These are phyloP conservation scores for Loxodonta africana DNA, from an alignment of 2,113 vertebrate species.

Conservation along the genomic window DNA sequence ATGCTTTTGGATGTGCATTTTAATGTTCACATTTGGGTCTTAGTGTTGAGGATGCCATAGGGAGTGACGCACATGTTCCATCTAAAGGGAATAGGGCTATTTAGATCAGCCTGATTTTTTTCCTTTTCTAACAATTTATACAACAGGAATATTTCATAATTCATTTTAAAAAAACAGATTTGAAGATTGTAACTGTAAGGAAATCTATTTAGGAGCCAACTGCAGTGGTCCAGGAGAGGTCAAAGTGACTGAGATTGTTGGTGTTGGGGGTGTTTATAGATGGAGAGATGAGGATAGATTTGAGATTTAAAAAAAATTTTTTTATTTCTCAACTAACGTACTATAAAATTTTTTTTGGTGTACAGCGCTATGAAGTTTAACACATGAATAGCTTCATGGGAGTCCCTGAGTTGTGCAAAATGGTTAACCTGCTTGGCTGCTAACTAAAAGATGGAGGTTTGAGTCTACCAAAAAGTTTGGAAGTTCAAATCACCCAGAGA, in stretches of 20 bases:
- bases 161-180: neutral
- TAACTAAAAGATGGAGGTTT: neutral
- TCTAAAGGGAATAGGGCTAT: neutral
- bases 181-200: neutral
- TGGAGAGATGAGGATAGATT: constrained; percentile 12
- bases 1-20: constrained; percentile 13
- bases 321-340: constrained; percentile 4
- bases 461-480: neutral
- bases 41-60: neutral
- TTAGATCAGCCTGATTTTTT: neutral
- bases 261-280: neutral
- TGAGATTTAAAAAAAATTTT: neutral
- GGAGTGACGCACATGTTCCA: neutral
- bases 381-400: neutral
- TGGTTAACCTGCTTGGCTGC: neutral
- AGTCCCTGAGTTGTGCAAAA: neutral
- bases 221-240: neutral
- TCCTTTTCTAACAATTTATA: constrained; percentile 11
- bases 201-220: neutral
- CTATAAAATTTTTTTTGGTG: neutral
- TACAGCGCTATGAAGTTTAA: neutral
- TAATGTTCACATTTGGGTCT: constrained; percentile 43
- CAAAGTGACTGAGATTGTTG: neutral
- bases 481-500: neutral
- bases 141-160: constrained; percentile 8